Conservation (phyloP, 2,113 vertebrate species). For the Pseudolaguvia tuberculata region DNA sequence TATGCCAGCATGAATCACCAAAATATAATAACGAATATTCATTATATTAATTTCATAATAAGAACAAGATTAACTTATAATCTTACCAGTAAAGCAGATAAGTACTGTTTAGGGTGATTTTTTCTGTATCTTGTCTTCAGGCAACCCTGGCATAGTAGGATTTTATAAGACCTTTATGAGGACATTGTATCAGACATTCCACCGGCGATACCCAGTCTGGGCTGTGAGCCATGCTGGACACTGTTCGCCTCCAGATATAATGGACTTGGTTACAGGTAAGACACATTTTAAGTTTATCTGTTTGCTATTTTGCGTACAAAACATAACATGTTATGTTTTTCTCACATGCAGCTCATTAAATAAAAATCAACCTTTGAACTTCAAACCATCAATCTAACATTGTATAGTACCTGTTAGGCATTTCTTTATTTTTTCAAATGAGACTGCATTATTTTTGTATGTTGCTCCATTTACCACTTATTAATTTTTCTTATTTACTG, state of each 20-base stretch:
- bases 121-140: constrained; percentile 65
- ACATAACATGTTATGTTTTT: background rate
- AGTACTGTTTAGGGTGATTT: background rate
- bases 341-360: background rate
- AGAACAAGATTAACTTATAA: background rate
- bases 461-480: background rate
- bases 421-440: background rate
- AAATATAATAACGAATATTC: background rate
- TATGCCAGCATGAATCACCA: background rate
- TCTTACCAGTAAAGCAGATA: background rate
- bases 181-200: constrained; percentile 71
- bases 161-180: constrained; percentile 85
- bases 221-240: constrained; percentile 87
- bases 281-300: background rate
- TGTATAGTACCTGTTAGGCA: background rate
- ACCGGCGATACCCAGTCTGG: constrained; percentile 80
- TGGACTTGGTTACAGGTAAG: constrained; percentile 83
- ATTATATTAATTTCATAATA: background rate
- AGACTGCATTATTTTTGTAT: background rate
- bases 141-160: constrained; percentile 84
- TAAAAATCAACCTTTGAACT: background rate
- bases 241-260: constrained; percentile 71
- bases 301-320: background rate
- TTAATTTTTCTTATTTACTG: background rate
- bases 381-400: background rate